phyloP scores from a whole-genome alignment of 2,113 vertebrate species.

The Illadopsis cleaveri region DNA sequence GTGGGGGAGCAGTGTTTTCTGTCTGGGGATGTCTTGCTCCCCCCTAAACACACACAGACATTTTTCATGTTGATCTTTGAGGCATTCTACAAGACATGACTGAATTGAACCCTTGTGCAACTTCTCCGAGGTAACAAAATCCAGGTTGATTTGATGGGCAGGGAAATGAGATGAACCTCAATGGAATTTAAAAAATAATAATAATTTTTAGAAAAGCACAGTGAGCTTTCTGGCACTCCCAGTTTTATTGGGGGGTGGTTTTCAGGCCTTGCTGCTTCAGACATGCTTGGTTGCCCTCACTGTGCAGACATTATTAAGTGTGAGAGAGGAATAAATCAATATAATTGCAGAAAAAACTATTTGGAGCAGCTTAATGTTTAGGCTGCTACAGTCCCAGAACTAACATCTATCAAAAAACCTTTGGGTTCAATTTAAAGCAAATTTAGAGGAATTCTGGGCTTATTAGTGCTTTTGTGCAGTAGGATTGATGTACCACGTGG shows the following conservation, averaged over 20 bases:
- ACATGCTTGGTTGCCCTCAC: neutral
- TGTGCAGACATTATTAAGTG: neutral
- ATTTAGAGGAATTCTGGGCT: neutral
- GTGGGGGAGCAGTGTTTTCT: neutral
- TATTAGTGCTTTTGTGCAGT: neutral
- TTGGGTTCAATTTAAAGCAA: neutral
- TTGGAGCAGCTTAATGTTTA: neutral
- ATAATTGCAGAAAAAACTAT: neutral
- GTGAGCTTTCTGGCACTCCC: neutral
- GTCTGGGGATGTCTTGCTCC: neutral
- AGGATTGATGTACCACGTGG: neutral
- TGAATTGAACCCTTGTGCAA: neutral
- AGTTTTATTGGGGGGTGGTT: neutral
- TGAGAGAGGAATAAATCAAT: neutral
- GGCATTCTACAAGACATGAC: neutral
- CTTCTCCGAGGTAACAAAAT: neutral
- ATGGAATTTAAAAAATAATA: neutral
- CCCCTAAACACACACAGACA: accelerated
- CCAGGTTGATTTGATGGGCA: neutral
- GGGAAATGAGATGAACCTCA: neutral
- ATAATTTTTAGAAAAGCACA: neutral
- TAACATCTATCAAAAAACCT: accelerated
- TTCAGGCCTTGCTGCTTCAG: neutral
- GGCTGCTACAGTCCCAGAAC: neutral
- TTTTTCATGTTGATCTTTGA: neutral